Evolutionary conservation across 2,113 vertebrate species (phyloP), one percentile per base, ranked within the genome.

Genomic region (Gallinago jamesoni): DNA sequence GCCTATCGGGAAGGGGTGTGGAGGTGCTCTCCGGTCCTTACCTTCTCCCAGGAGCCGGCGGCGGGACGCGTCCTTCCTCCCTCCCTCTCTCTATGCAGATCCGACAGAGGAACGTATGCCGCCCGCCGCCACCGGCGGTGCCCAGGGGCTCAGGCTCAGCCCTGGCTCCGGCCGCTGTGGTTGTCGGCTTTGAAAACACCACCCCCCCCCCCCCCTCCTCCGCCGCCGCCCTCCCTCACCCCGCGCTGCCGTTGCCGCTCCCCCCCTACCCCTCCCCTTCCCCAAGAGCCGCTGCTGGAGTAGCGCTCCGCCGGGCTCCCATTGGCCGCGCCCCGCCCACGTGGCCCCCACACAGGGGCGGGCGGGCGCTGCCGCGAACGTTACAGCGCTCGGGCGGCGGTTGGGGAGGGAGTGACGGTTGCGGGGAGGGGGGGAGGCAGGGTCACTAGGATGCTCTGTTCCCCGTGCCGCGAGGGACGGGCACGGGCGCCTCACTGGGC

Each of bases 321-420:
- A 98, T 98, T 98, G 98, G 98, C 76, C 95, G 94, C 39, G 41
- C 62, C 22, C 50, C 53, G 33, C 75, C 80, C 98, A 98, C 98
- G 98, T 98, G 98, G 98, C 80, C 22, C 63, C 74, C 67, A 9
- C 57, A 73, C 89, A 39, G 62, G 75, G 72, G 81, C 94, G 93
- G 95, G 74, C 83, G 19, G 19, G 50, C 28, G 53, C 52, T 3
- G 47, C 86, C 19, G 89, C 33, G 48, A 82, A 33, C 87, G 77
- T 93, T 92, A 31, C 21, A 9, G 8, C 31, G 55, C 52, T 13
- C 25, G 70, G 52, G 62, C 31, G 31, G 80, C 16, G 43, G 45
- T 12, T 41, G 33, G 37, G 52, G 6, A 20, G 19, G 25, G 12
- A 2, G 13, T 22, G 24, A 62, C 2, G 20, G 56, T 57, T 21